phyloP scores from a whole-genome alignment of 2,888 invertebrate species.

The Hedya salicella region DNA sequence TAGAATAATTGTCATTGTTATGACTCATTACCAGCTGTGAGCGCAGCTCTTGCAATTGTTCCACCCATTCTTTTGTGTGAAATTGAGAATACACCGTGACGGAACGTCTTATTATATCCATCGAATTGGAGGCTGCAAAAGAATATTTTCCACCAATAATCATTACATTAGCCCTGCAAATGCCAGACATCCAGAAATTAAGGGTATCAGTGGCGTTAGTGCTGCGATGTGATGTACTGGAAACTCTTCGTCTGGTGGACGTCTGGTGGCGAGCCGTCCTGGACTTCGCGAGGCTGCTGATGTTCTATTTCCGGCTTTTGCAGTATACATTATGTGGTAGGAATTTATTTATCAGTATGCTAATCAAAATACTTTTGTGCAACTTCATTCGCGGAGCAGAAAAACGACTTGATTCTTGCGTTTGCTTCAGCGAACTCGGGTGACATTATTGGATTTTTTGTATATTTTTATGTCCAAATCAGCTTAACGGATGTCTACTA shows the following conservation, averaged over 20 bases:
- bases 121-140: background rate
- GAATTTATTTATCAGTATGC: slow-evolving; percentile 20
- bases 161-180: background rate
- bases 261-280: slow-evolving; percentile 82
- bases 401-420: too few relatives aligned
- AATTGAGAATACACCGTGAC: background rate
- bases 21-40: background rate
- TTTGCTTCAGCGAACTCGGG: too few relatives aligned
- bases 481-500: too few relatives aligned
- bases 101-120: too few relatives aligned
- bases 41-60: background rate
- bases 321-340: slow-evolving; percentile 65
- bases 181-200: slow-evolving; percentile 29
- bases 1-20: background rate
- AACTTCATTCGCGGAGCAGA: too few relatives aligned
- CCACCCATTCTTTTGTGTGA: background rate
- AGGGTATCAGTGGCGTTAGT: slow-evolving; percentile 63
- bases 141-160: background rate
- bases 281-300: slow-evolving; percentile 76
- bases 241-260: slow-evolving; percentile 77
- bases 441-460: too few relatives aligned
- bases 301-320: slow-evolving; percentile 69
- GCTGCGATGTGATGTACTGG: slow-evolving; percentile 74
- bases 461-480: too few relatives aligned
- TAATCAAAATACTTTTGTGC: background rate